phyloP scores from a whole-genome alignment of 1,140 invertebrate species.

The Leptoteleia sp. region DNA sequence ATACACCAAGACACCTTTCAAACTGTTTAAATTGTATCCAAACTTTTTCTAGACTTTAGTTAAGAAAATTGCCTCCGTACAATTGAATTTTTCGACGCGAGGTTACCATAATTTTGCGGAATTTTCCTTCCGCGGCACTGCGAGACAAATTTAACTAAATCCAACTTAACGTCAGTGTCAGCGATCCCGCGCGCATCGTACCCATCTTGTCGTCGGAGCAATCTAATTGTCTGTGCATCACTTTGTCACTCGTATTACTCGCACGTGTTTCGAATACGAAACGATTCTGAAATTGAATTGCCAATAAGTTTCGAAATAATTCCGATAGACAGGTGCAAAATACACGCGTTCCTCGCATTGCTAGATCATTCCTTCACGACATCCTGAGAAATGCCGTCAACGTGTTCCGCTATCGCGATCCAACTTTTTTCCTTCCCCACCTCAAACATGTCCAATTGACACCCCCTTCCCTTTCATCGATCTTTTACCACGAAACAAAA shows the following conservation, averaged over 20 bases:
- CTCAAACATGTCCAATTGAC: slow-evolving; percentile 17
- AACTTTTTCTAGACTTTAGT: too few relatives aligned
- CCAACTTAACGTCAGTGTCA: slow-evolving; percentile 5
- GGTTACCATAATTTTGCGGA: too few relatives aligned
- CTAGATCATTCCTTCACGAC: slow-evolving; percentile 37
- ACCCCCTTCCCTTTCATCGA: too few relatives aligned
- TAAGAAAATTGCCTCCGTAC: too few relatives aligned
- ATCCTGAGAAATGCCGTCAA: slow-evolving; percentile 36
- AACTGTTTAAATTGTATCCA: too few relatives aligned
- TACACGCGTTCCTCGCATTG: slow-evolving; percentile 28
- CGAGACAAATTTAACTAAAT: neutral
- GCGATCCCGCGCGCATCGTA: neutral
- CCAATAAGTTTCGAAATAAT: slow-evolving; percentile 39
- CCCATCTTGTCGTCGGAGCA: neutral
- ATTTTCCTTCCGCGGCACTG: too few relatives aligned
- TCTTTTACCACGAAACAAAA: too few relatives aligned
- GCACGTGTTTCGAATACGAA: slow-evolving; percentile 23
- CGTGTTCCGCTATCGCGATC: slow-evolving; percentile 22
- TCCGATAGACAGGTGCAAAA: slow-evolving; percentile 33
- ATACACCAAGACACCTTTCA: too few relatives aligned
- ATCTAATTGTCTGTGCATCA: slow-evolving; percentile 34
- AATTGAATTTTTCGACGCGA: too few relatives aligned
- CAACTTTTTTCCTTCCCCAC: slow-evolving; percentile 2
- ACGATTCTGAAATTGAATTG: slow-evolving; percentile 39
- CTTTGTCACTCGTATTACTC: slow-evolving; percentile 22